Evolutionary conservation across 2,888 invertebrate genomes (phyloP), one percentile per base, ranked within the genome.

Genomic region (Geophilus truncorum): DNA sequence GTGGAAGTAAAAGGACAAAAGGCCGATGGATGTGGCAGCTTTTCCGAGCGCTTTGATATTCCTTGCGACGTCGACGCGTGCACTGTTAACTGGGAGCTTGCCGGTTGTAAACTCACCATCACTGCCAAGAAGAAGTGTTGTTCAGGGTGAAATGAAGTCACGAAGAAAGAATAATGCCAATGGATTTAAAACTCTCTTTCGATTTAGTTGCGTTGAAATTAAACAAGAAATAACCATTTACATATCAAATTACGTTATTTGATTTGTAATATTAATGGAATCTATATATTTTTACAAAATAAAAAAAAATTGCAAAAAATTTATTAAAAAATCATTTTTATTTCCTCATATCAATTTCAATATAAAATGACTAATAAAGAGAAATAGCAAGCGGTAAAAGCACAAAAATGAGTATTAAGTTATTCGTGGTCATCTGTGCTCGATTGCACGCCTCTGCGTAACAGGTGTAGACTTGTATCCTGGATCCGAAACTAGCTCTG

Each of bases 81-180:
- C 9, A 75, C 75, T 5, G 75, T 75, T 15, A 32, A 28, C n/a
- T 75, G 75, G 75, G 23, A 75, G 15, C 25, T 15, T 32, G 12
- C 15, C 1, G 75, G 25, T 32, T 75, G 75, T n/a, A 75, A 75
- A 75, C n/a, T 75, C n/a, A 75, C 75, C 75, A 32, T 75, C 28
- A 75, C 75, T 75, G 75, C 75, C 28, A 75, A 75, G 25, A 75
- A 75, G 75, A 28, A 75, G 75, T 32, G 28, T 32, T 75, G 75
- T 32, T 75, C 6, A 28, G n/a, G 12, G 18, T 25, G n/a, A n/a
- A 28, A 70, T 28, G 45, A n/a, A 45, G n/a, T 45, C 15, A 45
- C n/a, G 45, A 45, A 45, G 45, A 6, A 18, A n/a, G 18, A 45
- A 2, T 18, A 18, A 45, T 18, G 12, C 45, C 45, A 45, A n/a